Evolutionary conservation across 2,113 vertebrate species (phyloP).

Genomic region (Terrapene triunguis): DNA sequence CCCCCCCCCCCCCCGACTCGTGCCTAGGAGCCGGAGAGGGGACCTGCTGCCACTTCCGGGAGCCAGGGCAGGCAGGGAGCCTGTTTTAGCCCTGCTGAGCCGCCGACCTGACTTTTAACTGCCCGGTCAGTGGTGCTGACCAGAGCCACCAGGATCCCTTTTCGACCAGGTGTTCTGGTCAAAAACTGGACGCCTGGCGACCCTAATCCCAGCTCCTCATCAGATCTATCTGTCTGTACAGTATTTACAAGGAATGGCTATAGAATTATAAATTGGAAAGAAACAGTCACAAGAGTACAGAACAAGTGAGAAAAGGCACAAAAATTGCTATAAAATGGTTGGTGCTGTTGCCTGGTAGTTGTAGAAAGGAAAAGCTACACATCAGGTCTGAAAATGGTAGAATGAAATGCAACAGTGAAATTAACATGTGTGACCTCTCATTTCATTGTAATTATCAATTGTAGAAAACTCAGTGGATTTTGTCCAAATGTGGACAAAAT

Average conservation of each 20-base stretch:
- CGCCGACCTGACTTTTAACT: no score
- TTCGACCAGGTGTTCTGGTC: no score
- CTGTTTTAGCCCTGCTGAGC: no score
- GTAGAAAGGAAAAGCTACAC: not conserved
- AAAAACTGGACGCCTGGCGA: no score
- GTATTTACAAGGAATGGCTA: not conserved
- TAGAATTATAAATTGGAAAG: not conserved
- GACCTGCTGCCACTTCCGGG: no score
- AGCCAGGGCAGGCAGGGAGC: no score
- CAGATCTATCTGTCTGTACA: not conserved
- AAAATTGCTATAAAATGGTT: not conserved
- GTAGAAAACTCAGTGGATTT: not conserved
- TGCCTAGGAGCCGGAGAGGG: no score
- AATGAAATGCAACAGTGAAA: not conserved
- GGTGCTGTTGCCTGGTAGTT: not conserved
- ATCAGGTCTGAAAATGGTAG: not conserved
- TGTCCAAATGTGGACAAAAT: not conserved
- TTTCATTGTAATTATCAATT: not conserved
- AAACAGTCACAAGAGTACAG: not conserved
- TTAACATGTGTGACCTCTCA: not conserved
- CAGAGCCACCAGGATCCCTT: no score
- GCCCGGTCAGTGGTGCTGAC: no score
- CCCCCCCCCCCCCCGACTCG: rapidly evolving
- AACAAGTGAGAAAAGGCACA: not conserved
- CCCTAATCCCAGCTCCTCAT: no score